A percentile compares a stretch with the other conserved stretches of the same genome.
These are phyloP conservation scores for Zaprionus kolodkinae DNA, from an alignment of 1,140 invertebrate genomes.

Conservation along the genomic window DNA sequence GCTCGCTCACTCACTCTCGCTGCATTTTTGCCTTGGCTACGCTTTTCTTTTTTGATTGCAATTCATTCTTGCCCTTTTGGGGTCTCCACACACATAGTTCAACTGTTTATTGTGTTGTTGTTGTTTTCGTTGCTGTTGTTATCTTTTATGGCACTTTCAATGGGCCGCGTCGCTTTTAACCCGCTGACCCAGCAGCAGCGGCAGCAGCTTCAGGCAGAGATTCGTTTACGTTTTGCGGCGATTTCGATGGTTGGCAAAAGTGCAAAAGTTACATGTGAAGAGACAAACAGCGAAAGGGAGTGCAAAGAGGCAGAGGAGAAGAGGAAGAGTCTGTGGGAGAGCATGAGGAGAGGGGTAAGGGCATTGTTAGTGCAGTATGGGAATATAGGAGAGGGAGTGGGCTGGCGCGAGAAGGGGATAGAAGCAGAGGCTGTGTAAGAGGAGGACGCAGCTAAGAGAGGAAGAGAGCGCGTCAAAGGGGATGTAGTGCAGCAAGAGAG, in stretches of 20 bases:
- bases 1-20: not conserved
- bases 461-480: not conserved
- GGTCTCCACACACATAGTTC: slow-evolving; percentile 30
- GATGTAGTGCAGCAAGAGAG: not conserved
- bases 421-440: not conserved
- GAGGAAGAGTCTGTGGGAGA: not conserved
- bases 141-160: slow-evolving; percentile 40
- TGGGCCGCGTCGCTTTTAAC: slow-evolving; percentile 45
- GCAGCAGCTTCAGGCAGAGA: slow-evolving; percentile 12
- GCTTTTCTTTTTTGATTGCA: slow-evolving; percentile 8
- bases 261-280: slow-evolving; percentile 12
- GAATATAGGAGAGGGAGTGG: not conserved
- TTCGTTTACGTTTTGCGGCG: slow-evolving; percentile 49
- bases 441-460: slow-evolving; percentile 3
- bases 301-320: not conserved
- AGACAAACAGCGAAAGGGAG: not conserved
- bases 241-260: slow-evolving; percentile 28
- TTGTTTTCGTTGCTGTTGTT: slow-evolving; percentile 17
- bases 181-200: slow-evolving; percentile 54
- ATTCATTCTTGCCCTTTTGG: slow-evolving; percentile 28
- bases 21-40: not conserved
- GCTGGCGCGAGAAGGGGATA: not conserved
- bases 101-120: slow-evolving; percentile 14
- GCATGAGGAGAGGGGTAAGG: too few relatives aligned
- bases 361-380: not conserved